Evolutionary conservation across 1,140 invertebrate genomes (phyloP).

Genomic region (Aricia agestis): DNA sequence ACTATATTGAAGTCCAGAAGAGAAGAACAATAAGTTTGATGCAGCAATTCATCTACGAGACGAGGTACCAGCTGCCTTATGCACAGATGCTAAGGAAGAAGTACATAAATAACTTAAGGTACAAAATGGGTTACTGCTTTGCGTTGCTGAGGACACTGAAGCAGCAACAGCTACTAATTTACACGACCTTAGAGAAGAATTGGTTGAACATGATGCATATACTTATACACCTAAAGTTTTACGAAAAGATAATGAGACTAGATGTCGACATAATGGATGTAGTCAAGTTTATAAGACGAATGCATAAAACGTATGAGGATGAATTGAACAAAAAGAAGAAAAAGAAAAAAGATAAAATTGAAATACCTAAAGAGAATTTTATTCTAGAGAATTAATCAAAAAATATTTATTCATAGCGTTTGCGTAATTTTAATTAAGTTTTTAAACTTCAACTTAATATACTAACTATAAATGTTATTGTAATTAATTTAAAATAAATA

Average conservation of each 20-base stretch:
- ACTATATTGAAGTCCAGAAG: conserved; percentile 22
- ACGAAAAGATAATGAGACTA: conserved; percentile 38
- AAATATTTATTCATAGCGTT: too few species aligned
- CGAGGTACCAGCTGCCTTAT: conserved; percentile 35
- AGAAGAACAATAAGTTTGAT: conserved; percentile 32
- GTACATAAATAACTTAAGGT: conserved; percentile 29
- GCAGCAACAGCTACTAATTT: conserved; percentile 36
- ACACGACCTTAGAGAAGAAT: conserved; percentile 24
- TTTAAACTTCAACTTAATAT: too few species aligned
- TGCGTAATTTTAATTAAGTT: too few species aligned
- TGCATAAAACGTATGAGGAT: conserved; percentile 19
- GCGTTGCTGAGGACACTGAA: conserved; percentile 39
- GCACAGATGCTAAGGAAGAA: conserved; percentile 37
- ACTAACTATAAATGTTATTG: too few species aligned
- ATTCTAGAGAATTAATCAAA: too few species aligned
- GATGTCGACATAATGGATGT: conserved; percentile 44
- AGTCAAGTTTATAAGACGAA: conserved; percentile 29
- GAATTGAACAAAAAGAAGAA: conserved; percentile 18
- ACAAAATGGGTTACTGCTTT: conserved; percentile 42
- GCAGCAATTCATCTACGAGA: conserved; percentile 42
- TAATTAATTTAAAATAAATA: too few species aligned
- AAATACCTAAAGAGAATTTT: neutral
- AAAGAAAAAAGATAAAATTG: neutral
- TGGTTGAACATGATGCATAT: neutral
- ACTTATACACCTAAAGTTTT: conserved; percentile 31